A percentile compares a stretch with the other conserved stretches of the same genome.
These are phyloP conservation scores for Oxyura jamaicensis DNA, from an alignment of 2,113 vertebrate genomes.

Conservation along the genomic window DNA sequence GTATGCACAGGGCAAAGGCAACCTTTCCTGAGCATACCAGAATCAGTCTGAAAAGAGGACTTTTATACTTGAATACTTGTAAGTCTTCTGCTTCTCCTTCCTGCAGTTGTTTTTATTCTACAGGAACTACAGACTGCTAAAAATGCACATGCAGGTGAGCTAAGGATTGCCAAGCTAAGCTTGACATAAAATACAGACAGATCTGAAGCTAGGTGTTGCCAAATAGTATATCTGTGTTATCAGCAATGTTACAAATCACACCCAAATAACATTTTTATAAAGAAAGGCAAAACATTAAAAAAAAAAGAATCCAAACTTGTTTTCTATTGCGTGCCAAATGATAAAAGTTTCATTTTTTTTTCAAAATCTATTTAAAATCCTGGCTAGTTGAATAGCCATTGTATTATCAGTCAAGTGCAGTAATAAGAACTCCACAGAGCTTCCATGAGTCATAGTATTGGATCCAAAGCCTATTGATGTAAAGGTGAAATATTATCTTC, in stretches of 20 bases:
- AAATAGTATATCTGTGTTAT: neutral
- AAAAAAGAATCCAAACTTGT: neutral
- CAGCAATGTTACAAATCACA: neutral
- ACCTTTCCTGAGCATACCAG: neutral
- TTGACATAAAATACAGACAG: neutral
- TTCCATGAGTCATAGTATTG: neutral
- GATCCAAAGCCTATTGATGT: neutral
- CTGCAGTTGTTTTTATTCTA: neutral
- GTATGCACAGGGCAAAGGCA: neutral
- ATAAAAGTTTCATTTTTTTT: neutral
- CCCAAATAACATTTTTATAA: neutral
- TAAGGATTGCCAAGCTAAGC: neutral
- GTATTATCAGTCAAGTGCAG: neutral
- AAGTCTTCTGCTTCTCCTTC: neutral
- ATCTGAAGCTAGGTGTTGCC: neutral
- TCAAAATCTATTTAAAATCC: neutral
- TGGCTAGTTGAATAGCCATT: neutral
- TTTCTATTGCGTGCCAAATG: neutral
- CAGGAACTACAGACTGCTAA: neutral
- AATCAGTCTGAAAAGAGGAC: neutral
- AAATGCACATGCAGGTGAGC: neutral
- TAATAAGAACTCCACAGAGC: neutral
- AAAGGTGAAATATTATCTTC: conserved; percentile 20
- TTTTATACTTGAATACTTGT: neutral
- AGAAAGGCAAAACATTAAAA: neutral